Evolutionary conservation across 2,113 vertebrate genomes (phyloP).

Genomic region (Toxotes chatareus): DNA sequence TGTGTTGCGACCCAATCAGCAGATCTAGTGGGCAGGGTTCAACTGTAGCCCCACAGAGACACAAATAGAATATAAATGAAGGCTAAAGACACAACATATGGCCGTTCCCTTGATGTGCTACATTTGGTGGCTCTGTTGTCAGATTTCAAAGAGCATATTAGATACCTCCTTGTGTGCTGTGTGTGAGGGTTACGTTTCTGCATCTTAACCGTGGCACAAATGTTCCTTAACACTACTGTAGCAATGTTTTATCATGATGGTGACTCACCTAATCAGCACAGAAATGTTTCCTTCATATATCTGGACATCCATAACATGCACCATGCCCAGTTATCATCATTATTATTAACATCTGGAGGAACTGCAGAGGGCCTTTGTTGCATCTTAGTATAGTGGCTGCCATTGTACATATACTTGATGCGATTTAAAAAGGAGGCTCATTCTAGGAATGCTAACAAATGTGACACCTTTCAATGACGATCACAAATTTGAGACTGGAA

Average conservation of each 20-base stretch:
- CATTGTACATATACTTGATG: constrained; percentile 48
- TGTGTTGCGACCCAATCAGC: constrained; percentile 22
- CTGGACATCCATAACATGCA: constrained; percentile 24
- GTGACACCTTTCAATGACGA: constrained; percentile 39
- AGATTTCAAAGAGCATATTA: constrained; percentile 76
- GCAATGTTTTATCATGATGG: constrained; percentile 28
- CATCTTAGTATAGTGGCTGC: constrained; percentile 56
- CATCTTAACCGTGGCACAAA: constrained; percentile 45
- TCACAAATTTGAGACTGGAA: constrained; percentile 37
- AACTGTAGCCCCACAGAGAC: constrained; percentile 64
- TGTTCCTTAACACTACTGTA: constrained; percentile 30
- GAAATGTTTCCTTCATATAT: constrained; percentile 66
- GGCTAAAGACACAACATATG: constrained; percentile 76
- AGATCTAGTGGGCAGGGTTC: constrained; percentile 55
- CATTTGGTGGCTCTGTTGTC: constrained; percentile 59
- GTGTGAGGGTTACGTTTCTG: constrained; percentile 35
- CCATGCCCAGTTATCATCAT: constrained; percentile 46
- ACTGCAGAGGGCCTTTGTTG: constrained; percentile 45
- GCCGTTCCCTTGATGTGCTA: constrained; percentile 73
- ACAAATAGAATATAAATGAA: constrained; percentile 75
- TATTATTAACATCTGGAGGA: constrained; percentile 47
- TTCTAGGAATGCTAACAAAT: constrained; percentile 26
- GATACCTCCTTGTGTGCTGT: constrained; percentile 53
- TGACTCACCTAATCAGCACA: constrained; percentile 41
- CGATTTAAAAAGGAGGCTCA: constrained; percentile 25